Evolutionary conservation across 2,797 vertebrate species (phyloP).

Genomic region (Caiman crocodilus): DNA sequence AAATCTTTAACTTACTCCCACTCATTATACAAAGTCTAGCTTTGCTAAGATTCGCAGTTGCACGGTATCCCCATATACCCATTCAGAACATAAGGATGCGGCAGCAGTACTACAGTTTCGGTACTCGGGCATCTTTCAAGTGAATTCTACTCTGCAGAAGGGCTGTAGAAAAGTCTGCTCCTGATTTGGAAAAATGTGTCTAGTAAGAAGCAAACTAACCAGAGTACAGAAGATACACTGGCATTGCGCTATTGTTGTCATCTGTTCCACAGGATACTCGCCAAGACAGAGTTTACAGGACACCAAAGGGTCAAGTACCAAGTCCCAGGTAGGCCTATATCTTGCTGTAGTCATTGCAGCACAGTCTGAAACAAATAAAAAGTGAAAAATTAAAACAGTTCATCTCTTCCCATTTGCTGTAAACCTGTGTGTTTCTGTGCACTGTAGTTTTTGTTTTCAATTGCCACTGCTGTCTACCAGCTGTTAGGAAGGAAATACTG

Average conservation of each 20-base stretch:
- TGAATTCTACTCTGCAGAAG: neutral
- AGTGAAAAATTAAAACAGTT: neutral
- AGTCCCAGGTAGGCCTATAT: slow-evolving; percentile 96
- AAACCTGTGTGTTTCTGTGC: neutral
- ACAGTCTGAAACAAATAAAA: slow-evolving; percentile 72
- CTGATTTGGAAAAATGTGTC: neutral
- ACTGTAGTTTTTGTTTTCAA: neutral
- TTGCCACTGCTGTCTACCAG: neutral
- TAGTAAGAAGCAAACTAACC: slow-evolving; percentile 83
- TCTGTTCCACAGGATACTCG: slow-evolving; percentile 97
- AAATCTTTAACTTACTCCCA: neutral
- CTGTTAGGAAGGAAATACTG: neutral
- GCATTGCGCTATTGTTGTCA: slow-evolving; percentile 98
- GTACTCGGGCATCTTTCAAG: neutral
- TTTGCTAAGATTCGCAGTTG: neutral
- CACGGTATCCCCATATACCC: neutral
- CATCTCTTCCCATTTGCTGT: neutral
- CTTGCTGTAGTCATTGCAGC: slow-evolving; percentile 95
- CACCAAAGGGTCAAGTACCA: slow-evolving; percentile 96
- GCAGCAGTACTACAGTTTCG: neutral
- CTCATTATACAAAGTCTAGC: neutral
- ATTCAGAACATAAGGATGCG: neutral
- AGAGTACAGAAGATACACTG: slow-evolving; percentile 99
- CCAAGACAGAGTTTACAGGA: slow-evolving; percentile 99
- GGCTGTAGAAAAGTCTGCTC: neutral